A percentile compares a stretch with the other conserved stretches of the same genome.
phyloP scores from a whole-genome alignment of 1,140 invertebrate genomes.

The Belonocnema kinseyi region DNA sequence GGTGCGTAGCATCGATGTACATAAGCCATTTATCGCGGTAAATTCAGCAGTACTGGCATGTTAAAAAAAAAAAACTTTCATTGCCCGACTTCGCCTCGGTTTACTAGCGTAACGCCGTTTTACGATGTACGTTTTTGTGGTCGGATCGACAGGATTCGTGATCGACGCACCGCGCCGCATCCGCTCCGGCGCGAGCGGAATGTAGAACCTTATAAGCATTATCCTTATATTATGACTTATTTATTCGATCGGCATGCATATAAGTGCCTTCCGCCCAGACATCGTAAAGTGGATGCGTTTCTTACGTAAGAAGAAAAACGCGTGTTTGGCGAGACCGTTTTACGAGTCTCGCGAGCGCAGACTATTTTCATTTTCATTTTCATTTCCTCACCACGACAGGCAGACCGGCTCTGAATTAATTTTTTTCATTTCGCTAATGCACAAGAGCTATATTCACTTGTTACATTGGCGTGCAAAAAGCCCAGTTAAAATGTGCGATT shows the following conservation, averaged over 20 bases:
- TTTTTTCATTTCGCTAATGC: slow-evolving; percentile 26
- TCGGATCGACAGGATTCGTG: background rate
- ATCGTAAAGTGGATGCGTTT: slow-evolving; percentile 5
- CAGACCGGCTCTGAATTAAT: background rate
- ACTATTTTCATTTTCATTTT: background rate
- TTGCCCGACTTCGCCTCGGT: background rate
- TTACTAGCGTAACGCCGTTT: background rate
- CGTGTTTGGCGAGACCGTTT: slow-evolving; percentile 11
- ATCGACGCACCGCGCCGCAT: background rate
- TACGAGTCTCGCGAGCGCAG: background rate
- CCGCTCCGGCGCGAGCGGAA: slow-evolving; percentile 2
- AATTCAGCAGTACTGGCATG: background rate
- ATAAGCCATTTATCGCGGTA: background rate
- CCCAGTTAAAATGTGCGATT: slow-evolving; percentile 22
- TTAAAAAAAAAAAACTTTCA: background rate
- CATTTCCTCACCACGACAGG: background rate
- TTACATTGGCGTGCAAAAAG: background rate
- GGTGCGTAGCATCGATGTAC: background rate
- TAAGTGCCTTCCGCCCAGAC: slow-evolving; percentile 27
- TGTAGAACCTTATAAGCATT: slow-evolving; percentile 23
- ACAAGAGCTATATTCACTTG: background rate
- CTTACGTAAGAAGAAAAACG: background rate
- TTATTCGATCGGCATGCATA: slow-evolving; percentile 22
- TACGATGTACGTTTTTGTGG: background rate
- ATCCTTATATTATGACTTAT: slow-evolving; percentile 24